These are phyloP conservation scores for Stictonetta naevosa DNA, from an alignment of 2,113 vertebrate species.

Conservation along the genomic window DNA sequence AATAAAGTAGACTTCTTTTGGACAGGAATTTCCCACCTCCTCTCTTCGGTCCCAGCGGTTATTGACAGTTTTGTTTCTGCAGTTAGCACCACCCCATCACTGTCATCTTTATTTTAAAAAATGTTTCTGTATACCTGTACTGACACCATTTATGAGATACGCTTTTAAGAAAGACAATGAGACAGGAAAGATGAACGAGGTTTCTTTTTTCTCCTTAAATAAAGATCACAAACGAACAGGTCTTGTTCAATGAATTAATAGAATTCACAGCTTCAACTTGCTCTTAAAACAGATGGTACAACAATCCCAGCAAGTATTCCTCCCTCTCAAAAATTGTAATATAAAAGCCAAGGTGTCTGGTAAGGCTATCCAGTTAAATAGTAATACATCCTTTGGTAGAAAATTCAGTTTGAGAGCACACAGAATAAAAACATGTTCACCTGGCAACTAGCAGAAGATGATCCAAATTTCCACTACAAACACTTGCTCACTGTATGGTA, in stretches of 20 bases:
- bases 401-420: not conserved
- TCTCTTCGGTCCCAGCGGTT: not conserved
- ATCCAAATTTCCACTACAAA: not conserved
- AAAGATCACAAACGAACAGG: not conserved
- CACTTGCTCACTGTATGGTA: not conserved
- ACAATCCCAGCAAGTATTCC: not conserved
- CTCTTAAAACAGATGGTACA: not conserved
- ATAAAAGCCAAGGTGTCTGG: not conserved
- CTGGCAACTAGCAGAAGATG: not conserved
- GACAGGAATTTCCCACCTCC: not conserved
- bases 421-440: not conserved
- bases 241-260: not conserved
- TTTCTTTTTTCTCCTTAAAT: not conserved
- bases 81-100: not conserved
- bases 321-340: not conserved
- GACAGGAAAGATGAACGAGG: not conserved
- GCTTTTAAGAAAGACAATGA: not conserved
- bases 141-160: not conserved
- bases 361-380: not conserved
- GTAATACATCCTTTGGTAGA: not conserved
- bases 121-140: not conserved
- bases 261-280: not conserved
- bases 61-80: not conserved
- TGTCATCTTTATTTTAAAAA: accelerated
- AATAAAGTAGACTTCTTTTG: not conserved